These are phyloP conservation scores for Macrobrachium rosenbergii DNA, from an alignment of 1,140 invertebrate species.

Conservation along the genomic window DNA sequence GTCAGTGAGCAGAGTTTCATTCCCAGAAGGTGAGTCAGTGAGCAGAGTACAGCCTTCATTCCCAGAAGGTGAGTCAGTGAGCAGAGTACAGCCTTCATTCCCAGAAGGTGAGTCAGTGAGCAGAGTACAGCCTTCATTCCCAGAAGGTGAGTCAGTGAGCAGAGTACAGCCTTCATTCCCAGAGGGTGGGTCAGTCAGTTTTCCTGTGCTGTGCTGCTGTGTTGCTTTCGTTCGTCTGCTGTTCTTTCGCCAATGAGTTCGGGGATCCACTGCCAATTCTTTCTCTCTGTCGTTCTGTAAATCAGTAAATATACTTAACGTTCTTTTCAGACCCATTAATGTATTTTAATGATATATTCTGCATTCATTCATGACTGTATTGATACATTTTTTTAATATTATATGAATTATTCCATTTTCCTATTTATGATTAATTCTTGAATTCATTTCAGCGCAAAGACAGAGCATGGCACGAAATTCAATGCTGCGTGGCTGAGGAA, in stretches of 20 bases:
- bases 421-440: neutral
- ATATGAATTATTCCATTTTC: neutral
- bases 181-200: neutral
- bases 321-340: too few species aligned
- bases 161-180: conserved; percentile 12
- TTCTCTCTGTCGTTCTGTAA: too few species aligned
- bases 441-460: neutral
- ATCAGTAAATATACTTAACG: too few species aligned
- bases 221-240: too few species aligned
- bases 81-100: conserved; percentile 20
- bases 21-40: conserved; percentile 17
- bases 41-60: conserved; percentile 16
- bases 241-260: too few species aligned
- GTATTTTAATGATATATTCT: too few species aligned
- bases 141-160: conserved; percentile 13
- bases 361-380: too few species aligned
- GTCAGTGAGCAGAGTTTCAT: too few species aligned
- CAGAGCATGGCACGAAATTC: conserved; percentile 3
- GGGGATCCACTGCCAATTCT: too few species aligned
- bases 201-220: too few species aligned
- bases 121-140: conserved; percentile 16
- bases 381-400: too few species aligned
- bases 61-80: conserved; percentile 14
- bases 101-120: conserved; percentile 9
- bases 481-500: conserved; percentile 10